Base-by-base conservation (phyloP, 1,140 invertebrate genomes). In the Leptinotarsa lineolata region DNA sequence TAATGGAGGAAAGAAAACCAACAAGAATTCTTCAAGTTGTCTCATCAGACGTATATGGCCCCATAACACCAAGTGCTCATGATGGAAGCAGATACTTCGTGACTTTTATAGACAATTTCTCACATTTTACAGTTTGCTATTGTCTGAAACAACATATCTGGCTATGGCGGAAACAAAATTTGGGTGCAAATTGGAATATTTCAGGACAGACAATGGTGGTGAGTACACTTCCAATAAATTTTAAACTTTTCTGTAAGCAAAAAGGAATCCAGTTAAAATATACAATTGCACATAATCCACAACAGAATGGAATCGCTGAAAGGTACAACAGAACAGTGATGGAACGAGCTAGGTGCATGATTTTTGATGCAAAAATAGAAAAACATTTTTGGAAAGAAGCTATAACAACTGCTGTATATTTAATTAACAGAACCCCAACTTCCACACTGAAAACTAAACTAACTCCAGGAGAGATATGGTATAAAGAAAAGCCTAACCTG, bases 31-130 rank as follows among this genome's bases (percentile, higher is more conserved):
- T 84, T 64, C 78, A 84, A 72, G 46, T 83, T 61, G 74, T 85
- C 54, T 81, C 83, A 67, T 79, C 75, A 48, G 83, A 85, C 76
- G 74, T 85, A 0, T 84, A 80, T 79, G 83, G 83, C 24, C 83
- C 82, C 16, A 84, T 85, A 21, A 76, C 72, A 24, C 79, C 76
- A 64, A 21, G 67, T 24, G 78, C 82, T 12, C 71, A 70, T 58
- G 79, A 83, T 70, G 79, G 79, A 20, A 76, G 76, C 39, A 79
- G 69, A 54, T 85, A 85, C 76, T 83, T 84, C 77, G 63, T 85
- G 3, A 81, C 82, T 13, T 85, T 85, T 67, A 81, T 80, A 60
- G 83, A 86, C 77, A 81, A 86, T 39, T 39, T 11, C 30, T 11
- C 30, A 39, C 30, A 39, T 39, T 39, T 39, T 3, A 39, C 73